phyloP scores from a whole-genome alignment of 2,888 invertebrate genomes.

The Drosophila emarginata region DNA sequence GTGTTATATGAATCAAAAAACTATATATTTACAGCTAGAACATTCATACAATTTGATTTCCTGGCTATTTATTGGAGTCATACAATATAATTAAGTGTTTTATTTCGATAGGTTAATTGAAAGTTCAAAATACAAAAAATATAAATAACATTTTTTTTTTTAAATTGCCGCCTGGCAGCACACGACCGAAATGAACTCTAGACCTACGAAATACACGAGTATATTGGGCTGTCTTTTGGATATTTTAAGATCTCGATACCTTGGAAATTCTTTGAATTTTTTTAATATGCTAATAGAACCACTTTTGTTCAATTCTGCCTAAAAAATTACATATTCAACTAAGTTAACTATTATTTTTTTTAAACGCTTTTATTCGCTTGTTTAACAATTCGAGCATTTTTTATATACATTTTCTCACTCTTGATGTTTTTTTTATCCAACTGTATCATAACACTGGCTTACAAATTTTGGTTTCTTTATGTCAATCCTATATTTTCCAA shows the following conservation, averaged over 20 bases:
- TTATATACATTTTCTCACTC: too few species aligned
- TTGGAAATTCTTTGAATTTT: too few species aligned
- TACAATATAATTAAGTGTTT: conserved; percentile 5
- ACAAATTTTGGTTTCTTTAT: too few species aligned
- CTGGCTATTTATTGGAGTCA: neutral
- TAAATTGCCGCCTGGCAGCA: neutral
- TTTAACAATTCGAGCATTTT: too few species aligned
- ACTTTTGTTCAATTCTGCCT: too few species aligned
- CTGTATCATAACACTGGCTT: too few species aligned
- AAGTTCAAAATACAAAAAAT: neutral
- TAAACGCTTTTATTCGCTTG: too few species aligned
- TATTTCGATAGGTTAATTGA: neutral
- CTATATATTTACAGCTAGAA: conserved; percentile 1
- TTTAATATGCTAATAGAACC: too few species aligned
- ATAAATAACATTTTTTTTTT: neutral
- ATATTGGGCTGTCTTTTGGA: neutral
- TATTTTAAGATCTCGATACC: neutral
- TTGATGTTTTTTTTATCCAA: too few species aligned
- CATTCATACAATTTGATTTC: neutral
- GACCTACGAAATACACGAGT: neutral
- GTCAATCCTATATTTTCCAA: too few species aligned
- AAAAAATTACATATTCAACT: too few species aligned
- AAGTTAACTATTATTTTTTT: too few species aligned
- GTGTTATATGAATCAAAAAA: neutral
- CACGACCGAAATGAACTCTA: neutral